Percentiles rank a stretch among this genome's conserved stretches.
phyloP scores from a whole-genome alignment of 2,797 vertebrate genomes.

The Takifugu rubripes region DNA sequence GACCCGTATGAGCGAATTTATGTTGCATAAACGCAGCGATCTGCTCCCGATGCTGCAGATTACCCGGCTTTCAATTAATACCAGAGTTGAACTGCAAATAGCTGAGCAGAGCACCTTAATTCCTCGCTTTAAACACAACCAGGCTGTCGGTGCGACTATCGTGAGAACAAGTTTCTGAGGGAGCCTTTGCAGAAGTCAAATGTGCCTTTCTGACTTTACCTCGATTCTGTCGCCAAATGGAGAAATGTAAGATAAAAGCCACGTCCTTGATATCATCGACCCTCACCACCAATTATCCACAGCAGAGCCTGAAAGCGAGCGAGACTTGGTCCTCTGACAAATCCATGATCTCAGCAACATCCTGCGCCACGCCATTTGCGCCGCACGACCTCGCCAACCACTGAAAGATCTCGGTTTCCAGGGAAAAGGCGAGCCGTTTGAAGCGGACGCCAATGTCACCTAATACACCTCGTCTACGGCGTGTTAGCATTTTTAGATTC shows the following conservation, averaged over 20 bases:
- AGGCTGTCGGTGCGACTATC: constrained; percentile 31
- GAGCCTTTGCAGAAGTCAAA: constrained; percentile 24
- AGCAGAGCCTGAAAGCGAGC: constrained; percentile 20
- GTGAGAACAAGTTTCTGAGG: not conserved
- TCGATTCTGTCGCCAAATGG: constrained; percentile 12
- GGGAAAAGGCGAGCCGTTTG: too few relatives aligned
- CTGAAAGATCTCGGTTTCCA: too few relatives aligned
- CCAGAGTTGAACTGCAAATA: constrained; percentile 59
- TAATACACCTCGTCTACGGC: not conserved
- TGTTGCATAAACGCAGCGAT: constrained; percentile 54
- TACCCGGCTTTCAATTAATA: constrained; percentile 69
- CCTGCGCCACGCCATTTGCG: not conserved
- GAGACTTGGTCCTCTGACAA: constrained; percentile 25
- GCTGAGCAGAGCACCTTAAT: constrained; percentile 49
- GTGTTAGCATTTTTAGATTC: too few relatives aligned
- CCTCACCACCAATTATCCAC: constrained; percentile 22
- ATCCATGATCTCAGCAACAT: constrained; percentile 29
- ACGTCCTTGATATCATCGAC: constrained; percentile 9
- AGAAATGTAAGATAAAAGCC: constrained; percentile 6
- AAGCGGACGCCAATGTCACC: not conserved
- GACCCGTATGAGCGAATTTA: constrained; percentile 45
- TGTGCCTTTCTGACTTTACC: constrained; percentile 8
- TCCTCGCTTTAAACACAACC: constrained; percentile 57
- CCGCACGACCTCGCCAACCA: too few relatives aligned
- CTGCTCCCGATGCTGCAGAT: constrained; percentile 70